Evolutionary conservation across 2,888 invertebrate genomes (phyloP).

Genomic region (Blastobasis adustella): DNA sequence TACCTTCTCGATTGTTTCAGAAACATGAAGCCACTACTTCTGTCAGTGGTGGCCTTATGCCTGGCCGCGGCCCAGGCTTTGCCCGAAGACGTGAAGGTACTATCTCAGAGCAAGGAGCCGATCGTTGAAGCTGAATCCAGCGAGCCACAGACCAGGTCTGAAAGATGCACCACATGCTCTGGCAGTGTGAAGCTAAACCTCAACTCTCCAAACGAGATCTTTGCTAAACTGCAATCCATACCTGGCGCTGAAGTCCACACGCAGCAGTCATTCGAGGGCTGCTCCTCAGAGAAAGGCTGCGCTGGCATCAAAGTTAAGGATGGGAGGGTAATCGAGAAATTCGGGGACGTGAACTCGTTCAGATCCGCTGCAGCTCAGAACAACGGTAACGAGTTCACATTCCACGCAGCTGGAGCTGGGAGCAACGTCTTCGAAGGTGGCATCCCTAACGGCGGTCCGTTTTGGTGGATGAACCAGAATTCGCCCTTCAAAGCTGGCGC

Average conservation of each 20-base stretch:
- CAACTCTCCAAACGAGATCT: slow-evolving; percentile 40
- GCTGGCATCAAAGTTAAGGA: slow-evolving; percentile 66
- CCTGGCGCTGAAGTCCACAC: slow-evolving; percentile 55
- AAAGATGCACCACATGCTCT: slow-evolving; percentile 50
- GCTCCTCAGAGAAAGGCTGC: slow-evolving; percentile 60
- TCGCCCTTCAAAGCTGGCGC: slow-evolving; percentile 72
- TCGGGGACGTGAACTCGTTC: slow-evolving; percentile 55
- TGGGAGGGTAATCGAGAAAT: slow-evolving; percentile 52
- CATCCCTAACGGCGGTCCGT: slow-evolving; percentile 48
- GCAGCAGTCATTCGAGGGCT: slow-evolving; percentile 58
- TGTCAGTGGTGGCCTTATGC: slow-evolving; percentile 54
- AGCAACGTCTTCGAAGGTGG: slow-evolving; percentile 41
- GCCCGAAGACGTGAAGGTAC: slow-evolving; percentile 48
- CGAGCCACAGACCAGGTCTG: slow-evolving; percentile 41
- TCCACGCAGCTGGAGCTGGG: slow-evolving; percentile 50
- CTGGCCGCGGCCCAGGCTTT: slow-evolving; percentile 45
- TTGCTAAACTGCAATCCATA: slow-evolving; percentile 43
- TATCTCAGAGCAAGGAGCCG: slow-evolving; percentile 44
- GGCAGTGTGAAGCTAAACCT: slow-evolving; percentile 28
- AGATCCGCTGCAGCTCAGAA: slow-evolving; percentile 45
- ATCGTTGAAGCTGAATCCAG: slow-evolving; percentile 46
- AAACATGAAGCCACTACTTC: slow-evolving; percentile 66
- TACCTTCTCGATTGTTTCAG: slow-evolving; percentile 43
- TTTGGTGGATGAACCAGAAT: slow-evolving; percentile 77
- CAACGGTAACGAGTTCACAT: slow-evolving; percentile 45